Conservation (phyloP, 2,113 vertebrate species). For the Peromyscus leucopus region DNA sequence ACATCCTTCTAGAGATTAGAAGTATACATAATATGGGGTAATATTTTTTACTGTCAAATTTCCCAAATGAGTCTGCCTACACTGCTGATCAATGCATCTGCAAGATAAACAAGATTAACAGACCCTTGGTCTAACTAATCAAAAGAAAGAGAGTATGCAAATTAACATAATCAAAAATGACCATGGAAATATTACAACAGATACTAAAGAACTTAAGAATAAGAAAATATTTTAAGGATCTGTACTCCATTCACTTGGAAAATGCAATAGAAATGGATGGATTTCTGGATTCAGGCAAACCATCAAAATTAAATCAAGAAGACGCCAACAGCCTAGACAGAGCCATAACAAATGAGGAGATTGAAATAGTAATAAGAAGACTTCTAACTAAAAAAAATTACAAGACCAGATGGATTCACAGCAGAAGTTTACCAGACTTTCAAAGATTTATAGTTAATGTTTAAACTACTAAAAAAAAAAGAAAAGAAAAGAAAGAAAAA, state of each 20-base stretch:
- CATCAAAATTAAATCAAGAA: background rate
- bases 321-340: background rate
- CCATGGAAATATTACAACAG: background rate
- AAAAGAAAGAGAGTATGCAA: background rate
- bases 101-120: background rate
- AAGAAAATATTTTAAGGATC: background rate
- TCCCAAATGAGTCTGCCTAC: background rate
- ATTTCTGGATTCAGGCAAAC: background rate
- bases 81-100: background rate
- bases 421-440: background rate
- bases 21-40: background rate
- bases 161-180: background rate
- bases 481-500: background rate
- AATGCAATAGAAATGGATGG: background rate
- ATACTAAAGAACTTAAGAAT: background rate
- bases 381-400: background rate
- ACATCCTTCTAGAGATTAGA: background rate
- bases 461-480: background rate
- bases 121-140: background rate
- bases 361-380: background rate
- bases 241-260: background rate
- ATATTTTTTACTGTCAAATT: background rate
- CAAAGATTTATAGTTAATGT: background rate
- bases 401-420: background rate
- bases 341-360: background rate